A percentile compares a stretch with the other conserved stretches of the same genome.
These are phyloP conservation scores for Phodopus roborovskii DNA, from an alignment of 2,113 vertebrate genomes.

Conservation along the genomic window DNA sequence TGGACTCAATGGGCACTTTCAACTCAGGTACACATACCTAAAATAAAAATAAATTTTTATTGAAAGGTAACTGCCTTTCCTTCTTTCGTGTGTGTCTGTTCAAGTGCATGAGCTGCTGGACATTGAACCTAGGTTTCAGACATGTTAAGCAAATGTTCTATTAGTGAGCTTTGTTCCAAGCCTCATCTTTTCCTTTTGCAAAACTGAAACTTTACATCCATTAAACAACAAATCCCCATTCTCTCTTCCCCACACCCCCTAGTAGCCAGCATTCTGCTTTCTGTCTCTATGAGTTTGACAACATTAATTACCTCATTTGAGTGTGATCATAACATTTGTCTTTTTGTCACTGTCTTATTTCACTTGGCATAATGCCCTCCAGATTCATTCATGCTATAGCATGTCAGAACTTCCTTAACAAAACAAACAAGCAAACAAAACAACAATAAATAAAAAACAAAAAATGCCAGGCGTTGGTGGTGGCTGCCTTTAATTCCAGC, in stretches of 20 bases:
- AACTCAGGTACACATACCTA: background rate
- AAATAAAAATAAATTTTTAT: background rate
- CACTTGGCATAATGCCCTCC: background rate
- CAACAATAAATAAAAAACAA: no score
- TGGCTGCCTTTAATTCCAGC: no score
- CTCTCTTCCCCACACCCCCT: background rate
- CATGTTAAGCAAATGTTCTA: background rate
- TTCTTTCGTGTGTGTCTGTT: background rate
- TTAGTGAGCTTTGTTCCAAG: background rate
- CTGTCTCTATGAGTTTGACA: background rate
- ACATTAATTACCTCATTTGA: background rate
- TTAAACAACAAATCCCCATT: background rate
- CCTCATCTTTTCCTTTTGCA: background rate
- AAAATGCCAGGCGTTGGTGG: no score
- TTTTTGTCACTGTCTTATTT: conserved; percentile 29
- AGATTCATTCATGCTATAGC: background rate
- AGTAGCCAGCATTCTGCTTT: background rate
- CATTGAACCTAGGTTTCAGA: background rate
- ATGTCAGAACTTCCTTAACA: background rate
- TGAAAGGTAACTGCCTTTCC: background rate
- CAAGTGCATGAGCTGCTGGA: background rate
- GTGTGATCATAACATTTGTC: background rate
- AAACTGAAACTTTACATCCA: conserved; percentile 15
- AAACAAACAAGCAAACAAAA: background rate
- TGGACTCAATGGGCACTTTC: background rate